These are phyloP conservation scores for Sycon ciliatum DNA, from an alignment of 37 sponge, comb jelly and placozoan genomes.

Conservation along the genomic window DNA sequence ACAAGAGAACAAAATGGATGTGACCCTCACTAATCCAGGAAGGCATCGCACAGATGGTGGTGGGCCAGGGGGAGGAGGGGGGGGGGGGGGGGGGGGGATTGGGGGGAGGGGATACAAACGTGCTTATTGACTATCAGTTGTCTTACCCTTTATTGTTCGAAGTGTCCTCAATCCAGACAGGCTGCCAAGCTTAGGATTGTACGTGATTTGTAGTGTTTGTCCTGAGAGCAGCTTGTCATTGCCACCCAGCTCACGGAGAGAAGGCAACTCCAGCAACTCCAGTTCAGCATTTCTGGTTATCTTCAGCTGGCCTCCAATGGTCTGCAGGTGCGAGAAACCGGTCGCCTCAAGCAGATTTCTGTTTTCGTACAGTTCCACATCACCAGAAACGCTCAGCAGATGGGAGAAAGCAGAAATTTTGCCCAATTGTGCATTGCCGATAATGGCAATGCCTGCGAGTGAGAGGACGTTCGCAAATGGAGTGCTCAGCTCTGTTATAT, in stretches of 20 bases:
- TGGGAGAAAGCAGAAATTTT: slow-evolving; percentile 13
- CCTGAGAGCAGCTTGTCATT: slow-evolving; percentile 18
- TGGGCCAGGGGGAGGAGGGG: no score
- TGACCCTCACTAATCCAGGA: no score
- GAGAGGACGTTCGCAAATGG: no score
- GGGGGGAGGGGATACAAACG: no score
- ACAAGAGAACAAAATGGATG: no score
- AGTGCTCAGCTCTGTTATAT: no score
- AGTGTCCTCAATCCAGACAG: slow-evolving; percentile 22
- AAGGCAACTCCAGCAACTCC: slow-evolving; percentile 13
- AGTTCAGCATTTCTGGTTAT: slow-evolving; percentile 42
- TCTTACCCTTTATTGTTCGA: slow-evolving; percentile 12
- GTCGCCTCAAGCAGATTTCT: slow-evolving; percentile 5
- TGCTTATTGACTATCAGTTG: no score
- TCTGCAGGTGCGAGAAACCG: slow-evolving; percentile 12
- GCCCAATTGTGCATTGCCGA: slow-evolving; percentile 29
- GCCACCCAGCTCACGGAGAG: slow-evolving; percentile 24
- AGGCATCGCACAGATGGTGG: no score
- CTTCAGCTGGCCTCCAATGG: slow-evolving; percentile 21
- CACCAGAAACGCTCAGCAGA: slow-evolving; percentile 14
- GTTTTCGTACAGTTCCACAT: slow-evolving; percentile 32
- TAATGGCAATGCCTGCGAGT: no score
- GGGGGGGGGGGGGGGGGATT: no score
- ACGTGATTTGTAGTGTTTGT: slow-evolving; percentile 31
- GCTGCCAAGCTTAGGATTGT: slow-evolving; percentile 29